Percentiles rank a stretch among this genome's conserved stretches.
Evolutionary conservation across 2,888 invertebrate species (phyloP).

Genomic region (Sminthurides aquaticus): DNA sequence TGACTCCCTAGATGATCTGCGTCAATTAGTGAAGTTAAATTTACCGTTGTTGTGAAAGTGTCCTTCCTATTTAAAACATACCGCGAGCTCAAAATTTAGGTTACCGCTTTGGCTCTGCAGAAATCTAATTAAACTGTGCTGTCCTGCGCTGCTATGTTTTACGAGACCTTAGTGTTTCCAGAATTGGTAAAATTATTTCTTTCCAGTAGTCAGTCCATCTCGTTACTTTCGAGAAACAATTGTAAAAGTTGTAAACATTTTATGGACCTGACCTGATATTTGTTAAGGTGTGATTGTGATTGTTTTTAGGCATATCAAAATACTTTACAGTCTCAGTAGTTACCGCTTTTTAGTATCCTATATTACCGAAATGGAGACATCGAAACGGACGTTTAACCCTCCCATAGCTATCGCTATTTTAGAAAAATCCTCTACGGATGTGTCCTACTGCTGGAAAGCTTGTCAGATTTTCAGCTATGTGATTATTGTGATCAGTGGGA

Average conservation of each 20-base stretch:
- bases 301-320: neutral
- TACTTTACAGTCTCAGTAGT: neutral
- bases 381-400: slow-evolving; percentile 31
- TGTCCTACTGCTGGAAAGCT: slow-evolving; percentile 41
- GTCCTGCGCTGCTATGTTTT: neutral
- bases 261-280: neutral
- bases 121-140: neutral
- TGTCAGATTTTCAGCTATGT: slow-evolving; percentile 40
- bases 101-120: neutral
- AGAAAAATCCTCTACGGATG: slow-evolving; percentile 39
- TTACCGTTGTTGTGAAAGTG: too few species aligned
- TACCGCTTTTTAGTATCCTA: neutral
- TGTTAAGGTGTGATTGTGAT: neutral
- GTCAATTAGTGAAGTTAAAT: too few species aligned
- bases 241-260: neutral
- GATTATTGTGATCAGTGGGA: slow-evolving; percentile 37
- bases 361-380: slow-evolving; percentile 25
- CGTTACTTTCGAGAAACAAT: neutral
- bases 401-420: slow-evolving; percentile 40
- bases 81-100: neutral
- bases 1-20: too few species aligned
- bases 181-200: neutral
- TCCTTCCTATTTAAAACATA: too few species aligned
- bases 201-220: neutral
- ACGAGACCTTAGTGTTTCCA: neutral